A percentile compares a stretch with the other conserved stretches of the same genome.
Evolutionary conservation across 1,140 invertebrate genomes (phyloP).

Genomic region (Ceratina calcarata): DNA sequence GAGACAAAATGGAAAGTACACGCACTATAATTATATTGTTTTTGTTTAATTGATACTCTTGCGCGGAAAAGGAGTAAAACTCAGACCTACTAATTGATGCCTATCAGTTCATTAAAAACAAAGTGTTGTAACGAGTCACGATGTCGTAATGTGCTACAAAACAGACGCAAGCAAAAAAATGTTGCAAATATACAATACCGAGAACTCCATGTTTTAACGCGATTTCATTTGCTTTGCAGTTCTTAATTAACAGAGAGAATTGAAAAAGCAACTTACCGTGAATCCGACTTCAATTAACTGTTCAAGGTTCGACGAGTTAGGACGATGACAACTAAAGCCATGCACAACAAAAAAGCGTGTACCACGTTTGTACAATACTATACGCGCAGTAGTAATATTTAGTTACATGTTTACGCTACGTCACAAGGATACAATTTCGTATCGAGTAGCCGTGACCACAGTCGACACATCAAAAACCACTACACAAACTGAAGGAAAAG

Average conservation of each 20-base stretch:
- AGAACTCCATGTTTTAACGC: too few species aligned
- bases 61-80: not conserved
- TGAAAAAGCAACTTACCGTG: too few species aligned
- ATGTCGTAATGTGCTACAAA: not conserved
- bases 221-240: too few species aligned
- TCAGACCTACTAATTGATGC: not conserved
- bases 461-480: not conserved
- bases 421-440: conserved; percentile 18
- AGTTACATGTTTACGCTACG: conserved; percentile 35
- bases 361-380: too few species aligned
- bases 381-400: not conserved
- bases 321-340: not conserved
- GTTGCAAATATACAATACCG: not conserved
- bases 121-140: not conserved
- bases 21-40: not conserved
- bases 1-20: conserved; percentile 18
- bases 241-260: too few species aligned
- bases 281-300: not conserved
- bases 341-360: not conserved
- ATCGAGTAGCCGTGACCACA: conserved; percentile 8
- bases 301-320: not conserved
- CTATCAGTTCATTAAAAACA: too few species aligned
- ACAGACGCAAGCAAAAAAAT: not conserved
- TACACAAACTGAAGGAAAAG: not conserved
- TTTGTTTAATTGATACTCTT: not conserved